Evolutionary conservation across 2,797 vertebrate genomes (phyloP).

Genomic region (Oryzias dopingdopingensis): DNA sequence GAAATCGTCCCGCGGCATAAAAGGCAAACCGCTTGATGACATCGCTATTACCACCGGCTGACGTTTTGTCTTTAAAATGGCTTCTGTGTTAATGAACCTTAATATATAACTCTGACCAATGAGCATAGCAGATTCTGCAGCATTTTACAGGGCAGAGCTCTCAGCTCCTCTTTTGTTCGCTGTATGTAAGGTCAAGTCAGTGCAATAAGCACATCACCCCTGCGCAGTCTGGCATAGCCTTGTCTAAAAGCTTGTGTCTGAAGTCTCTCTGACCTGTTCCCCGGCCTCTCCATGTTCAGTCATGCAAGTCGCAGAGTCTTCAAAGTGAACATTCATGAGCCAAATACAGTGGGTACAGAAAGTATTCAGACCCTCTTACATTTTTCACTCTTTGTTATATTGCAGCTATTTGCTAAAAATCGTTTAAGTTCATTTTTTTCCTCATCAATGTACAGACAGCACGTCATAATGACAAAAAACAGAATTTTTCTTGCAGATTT

Average conservation of each 20-base stretch:
- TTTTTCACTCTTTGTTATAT: too few species aligned
- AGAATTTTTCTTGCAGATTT: too few species aligned
- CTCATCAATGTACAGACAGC: too few species aligned
- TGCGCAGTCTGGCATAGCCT: slow-evolving; percentile 36
- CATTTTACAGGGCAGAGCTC: slow-evolving; percentile 32
- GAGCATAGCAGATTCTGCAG: slow-evolving; percentile 4
- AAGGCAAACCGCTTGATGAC: slow-evolving; percentile 38
- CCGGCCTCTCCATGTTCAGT: slow-evolving; percentile 59
- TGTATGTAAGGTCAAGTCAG: slow-evolving; percentile 49
- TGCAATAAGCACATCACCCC: slow-evolving; percentile 52
- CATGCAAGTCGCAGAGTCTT: slow-evolving; percentile 68
- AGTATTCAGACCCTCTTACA: too few species aligned
- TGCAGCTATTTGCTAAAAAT: too few species aligned
- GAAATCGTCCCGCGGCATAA: slow-evolving; percentile 40
- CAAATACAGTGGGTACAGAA: slow-evolving; percentile 21
- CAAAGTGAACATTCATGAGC: slow-evolving; percentile 60
- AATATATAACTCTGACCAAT: slow-evolving; percentile 47
- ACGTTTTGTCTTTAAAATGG: slow-evolving; percentile 39
- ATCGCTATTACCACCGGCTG: slow-evolving; percentile 28
- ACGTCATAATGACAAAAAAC: too few species aligned
- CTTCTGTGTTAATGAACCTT: slow-evolving; percentile 45
- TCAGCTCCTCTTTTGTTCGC: slow-evolving; percentile 35
- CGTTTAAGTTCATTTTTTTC: too few species aligned
- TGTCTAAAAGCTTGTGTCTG: slow-evolving; percentile 63
- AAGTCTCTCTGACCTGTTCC: slow-evolving; percentile 58